Conservation (phyloP, 2,888 invertebrate species). For the Xestia rhomboidea region DNA sequence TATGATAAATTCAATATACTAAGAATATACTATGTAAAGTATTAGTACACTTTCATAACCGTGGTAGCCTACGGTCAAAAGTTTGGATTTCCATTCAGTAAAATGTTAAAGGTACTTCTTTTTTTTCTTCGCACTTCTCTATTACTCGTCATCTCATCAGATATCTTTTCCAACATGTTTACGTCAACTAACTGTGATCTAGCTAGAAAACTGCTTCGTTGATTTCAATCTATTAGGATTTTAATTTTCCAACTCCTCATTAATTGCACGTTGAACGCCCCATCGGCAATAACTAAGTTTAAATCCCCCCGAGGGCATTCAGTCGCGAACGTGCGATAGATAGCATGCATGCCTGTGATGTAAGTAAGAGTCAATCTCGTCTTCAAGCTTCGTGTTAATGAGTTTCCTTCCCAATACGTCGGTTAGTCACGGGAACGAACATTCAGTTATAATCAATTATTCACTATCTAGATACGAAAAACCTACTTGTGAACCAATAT, state of each 20-base stretch:
- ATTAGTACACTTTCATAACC: not conserved
- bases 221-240: not conserved
- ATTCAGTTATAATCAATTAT: slow-evolving; percentile 6
- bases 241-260: slow-evolving; percentile 17
- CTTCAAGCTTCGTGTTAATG: slow-evolving; percentile 2
- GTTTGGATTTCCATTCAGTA: not conserved
- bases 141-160: not conserved
- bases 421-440: not conserved
- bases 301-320: not conserved
- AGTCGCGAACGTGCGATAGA: slow-evolving; percentile 13
- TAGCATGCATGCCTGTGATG: not conserved
- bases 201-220: not conserved
- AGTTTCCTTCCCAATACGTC: slow-evolving; percentile 5
- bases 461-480: slow-evolving; percentile 1
- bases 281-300: slow-evolving; percentile 20
- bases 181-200: not conserved
- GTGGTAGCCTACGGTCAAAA: not conserved
- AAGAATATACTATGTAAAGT: not conserved
- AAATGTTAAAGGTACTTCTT: not conserved
- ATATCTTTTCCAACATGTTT: not conserved
- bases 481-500: not conserved
- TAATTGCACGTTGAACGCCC: slow-evolving; percentile 14
- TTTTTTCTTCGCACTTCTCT: not conserved
- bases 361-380: slow-evolving; percentile 12
- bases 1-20: not conserved